Evolutionary conservation across 2,888 invertebrate species (phyloP).

Genomic region (Aspidiotus rigidus): DNA sequence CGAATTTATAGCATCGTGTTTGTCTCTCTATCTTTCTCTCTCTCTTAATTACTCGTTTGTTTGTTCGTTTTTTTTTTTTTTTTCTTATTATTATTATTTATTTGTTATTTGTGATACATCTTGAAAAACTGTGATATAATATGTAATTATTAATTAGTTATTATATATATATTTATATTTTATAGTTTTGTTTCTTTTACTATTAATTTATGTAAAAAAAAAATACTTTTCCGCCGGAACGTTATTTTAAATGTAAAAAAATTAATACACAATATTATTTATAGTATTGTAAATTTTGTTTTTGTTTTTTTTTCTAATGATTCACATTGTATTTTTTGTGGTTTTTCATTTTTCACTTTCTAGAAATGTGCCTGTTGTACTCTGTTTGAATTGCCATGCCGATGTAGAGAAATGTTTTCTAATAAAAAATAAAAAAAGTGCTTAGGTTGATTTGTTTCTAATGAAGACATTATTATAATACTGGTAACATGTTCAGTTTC

Average conservation of each 20-base stretch:
- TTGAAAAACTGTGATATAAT: slow-evolving; percentile 13
- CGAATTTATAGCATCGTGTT: too few relatives aligned
- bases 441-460: too few relatives aligned
- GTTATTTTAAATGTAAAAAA: too few relatives aligned
- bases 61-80: too few relatives aligned
- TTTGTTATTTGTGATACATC: slow-evolving; percentile 14
- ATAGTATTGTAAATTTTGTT: too few relatives aligned
- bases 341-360: not conserved
- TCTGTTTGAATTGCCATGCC: too few relatives aligned
- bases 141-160: slow-evolving; percentile 4
- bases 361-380: too few relatives aligned
- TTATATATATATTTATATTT: not conserved
- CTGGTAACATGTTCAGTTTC: too few relatives aligned
- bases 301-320: not conserved
- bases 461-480: too few relatives aligned
- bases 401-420: too few relatives aligned
- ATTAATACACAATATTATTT: not conserved
- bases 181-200: not conserved
- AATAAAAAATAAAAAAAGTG: too few relatives aligned
- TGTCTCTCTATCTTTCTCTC: not conserved
- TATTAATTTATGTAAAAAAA: not conserved
- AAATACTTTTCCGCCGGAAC: too few relatives aligned
- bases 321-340: not conserved
- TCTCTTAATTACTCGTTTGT: not conserved
- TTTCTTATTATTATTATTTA: not conserved